These are phyloP conservation scores for Mechanitis messenoides DNA, from an alignment of 2,888 invertebrate genomes.

Conservation along the genomic window DNA sequence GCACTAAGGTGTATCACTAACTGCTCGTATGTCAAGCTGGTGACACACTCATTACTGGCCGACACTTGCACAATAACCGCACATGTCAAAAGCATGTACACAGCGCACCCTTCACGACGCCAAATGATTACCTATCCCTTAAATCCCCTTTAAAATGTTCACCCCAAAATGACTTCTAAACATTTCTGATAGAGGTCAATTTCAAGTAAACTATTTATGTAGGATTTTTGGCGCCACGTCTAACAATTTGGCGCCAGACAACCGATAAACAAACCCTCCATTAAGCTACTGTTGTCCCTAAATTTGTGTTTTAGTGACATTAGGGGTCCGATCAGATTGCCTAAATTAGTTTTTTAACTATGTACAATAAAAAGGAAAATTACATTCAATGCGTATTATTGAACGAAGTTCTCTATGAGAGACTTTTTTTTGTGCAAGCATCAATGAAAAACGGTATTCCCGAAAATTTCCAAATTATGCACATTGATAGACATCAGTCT, in stretches of 20 bases:
- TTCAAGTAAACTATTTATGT: constrained; percentile 15
- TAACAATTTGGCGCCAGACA: constrained; percentile 63
- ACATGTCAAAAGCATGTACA: constrained; percentile 25
- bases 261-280: constrained; percentile 44
- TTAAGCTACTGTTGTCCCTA: constrained; percentile 28
- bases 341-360: constrained; percentile 10
- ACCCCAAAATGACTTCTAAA: constrained; percentile 25
- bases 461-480: too few species aligned
- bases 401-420: too few species aligned
- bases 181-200: constrained; percentile 21
- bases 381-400: not conserved
- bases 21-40: constrained; percentile 1
- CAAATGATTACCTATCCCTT: constrained; percentile 19
- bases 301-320: constrained; percentile 23
- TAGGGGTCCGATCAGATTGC: constrained; percentile 16
- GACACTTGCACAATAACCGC: constrained; percentile 19
- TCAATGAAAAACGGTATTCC: too few species aligned
- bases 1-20: not conserved
- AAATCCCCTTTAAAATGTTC: constrained; percentile 6
- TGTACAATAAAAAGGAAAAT: not conserved
- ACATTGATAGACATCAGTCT: too few species aligned
- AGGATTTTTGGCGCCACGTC: constrained; percentile 41
- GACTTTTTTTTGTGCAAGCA: too few species aligned
- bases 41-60: constrained; percentile 17
- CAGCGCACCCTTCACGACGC: constrained; percentile 28